Base-by-base conservation (phyloP, 2,113 vertebrate genomes). In the Hemiprocne comata region DNA sequence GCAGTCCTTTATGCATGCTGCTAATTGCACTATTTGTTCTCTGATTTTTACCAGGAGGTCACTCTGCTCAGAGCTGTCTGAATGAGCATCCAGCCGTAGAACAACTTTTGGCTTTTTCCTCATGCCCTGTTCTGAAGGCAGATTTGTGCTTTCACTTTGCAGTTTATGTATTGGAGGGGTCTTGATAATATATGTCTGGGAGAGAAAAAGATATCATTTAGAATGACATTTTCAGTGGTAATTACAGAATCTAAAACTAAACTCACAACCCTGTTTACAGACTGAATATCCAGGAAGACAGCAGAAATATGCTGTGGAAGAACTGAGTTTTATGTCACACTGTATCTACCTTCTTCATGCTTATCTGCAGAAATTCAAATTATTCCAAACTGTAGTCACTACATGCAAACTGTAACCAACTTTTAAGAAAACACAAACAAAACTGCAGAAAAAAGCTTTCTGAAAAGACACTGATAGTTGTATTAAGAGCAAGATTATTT, bases 61-160 rank as follows among this genome's bases (percentile, higher is more conserved):
- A 33, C 89, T 95, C 67, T 97, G 96, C 57, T 99, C 99, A 19
- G 99, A 99, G 97, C 98, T 99, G 88, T 99, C 99, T 36, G 99
- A 99, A 81, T 98, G 98, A 70, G 96, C 62, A 80, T 99, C 99
- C 90, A 99, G 96, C 25, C 98, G 98, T 19, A 99, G 80, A 40
- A 96, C 51, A 69, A 90, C 97, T 96, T 98, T 99, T 73, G 94
- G 97, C 97, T 98, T 98, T 89, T 98, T 98, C 90, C 96, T 97
- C 48, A 17, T 61, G 71, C 92, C 50, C 38, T 92, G 94, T 95
- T 97, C 97, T 61, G 6, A 42, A 20, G 48, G 20, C 65, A 81
- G 36, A 67, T 89, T 96, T 65, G 81, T 91, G 50, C 75, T 92
- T 96, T 94, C 95, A 67, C 95, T 98, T 62, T 71, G 92, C 26